phyloP scores from a whole-genome alignment of 2,888 invertebrate genomes.

The Drosophila mimetica region DNA sequence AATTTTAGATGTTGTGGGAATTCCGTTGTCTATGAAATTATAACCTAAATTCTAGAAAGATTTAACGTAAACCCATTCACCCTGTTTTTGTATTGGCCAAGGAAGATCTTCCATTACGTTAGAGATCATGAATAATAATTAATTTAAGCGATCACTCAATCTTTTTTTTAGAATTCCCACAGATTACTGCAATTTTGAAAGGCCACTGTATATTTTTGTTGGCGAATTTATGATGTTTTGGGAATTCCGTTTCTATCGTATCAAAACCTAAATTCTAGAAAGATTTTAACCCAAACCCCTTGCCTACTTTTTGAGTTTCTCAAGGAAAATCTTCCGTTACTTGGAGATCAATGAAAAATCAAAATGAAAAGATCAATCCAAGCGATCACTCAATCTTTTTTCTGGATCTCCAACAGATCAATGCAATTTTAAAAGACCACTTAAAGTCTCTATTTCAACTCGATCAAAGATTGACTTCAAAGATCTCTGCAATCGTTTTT shows the following conservation, averaged over 20 bases:
- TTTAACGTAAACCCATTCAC: not conserved
- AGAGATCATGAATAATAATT: not conserved
- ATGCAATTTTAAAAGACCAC: not conserved
- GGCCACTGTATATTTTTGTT: too few relatives aligned
- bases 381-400: not conserved
- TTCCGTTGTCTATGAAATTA: too few relatives aligned
- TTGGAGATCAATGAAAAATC: not conserved
- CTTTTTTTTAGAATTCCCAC: not conserved
- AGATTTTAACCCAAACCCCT: not conserved
- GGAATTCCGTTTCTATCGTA: too few relatives aligned
- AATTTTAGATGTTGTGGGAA: too few relatives aligned
- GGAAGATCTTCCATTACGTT: too few relatives aligned
- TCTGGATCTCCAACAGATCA: not conserved
- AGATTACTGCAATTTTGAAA: not conserved
- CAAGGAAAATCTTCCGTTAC: too few relatives aligned
- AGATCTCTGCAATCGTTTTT: constrained; percentile 13
- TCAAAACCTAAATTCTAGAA: too few relatives aligned
- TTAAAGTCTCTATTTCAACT: not conserved
- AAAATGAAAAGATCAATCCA: not conserved
- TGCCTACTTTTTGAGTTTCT: not conserved
- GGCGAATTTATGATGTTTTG: too few relatives aligned
- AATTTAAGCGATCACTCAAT: not conserved
- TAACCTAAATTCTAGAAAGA: not conserved
- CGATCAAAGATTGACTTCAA: too few relatives aligned
- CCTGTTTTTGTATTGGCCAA: not conserved